Evolutionary conservation across 2,113 vertebrate genomes (phyloP).

Genomic region (Macquaria ambigua): DNA sequence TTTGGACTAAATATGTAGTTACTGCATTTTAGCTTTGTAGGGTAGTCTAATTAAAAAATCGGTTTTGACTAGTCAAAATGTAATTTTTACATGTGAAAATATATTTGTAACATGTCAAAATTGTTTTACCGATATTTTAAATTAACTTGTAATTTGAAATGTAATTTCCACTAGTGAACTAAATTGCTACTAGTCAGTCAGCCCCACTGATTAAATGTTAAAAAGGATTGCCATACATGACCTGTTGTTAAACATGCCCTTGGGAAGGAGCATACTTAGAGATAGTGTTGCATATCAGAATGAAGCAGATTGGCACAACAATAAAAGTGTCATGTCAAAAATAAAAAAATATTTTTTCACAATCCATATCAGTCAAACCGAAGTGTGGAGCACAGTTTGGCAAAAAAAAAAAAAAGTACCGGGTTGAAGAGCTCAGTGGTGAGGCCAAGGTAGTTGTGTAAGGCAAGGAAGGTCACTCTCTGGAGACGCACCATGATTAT

Average conservation of each 20-base stretch:
- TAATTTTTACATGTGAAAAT: too few relatives aligned
- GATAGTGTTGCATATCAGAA: neutral
- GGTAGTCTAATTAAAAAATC: too few relatives aligned
- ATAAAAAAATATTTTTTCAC: neutral
- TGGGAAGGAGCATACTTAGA: neutral
- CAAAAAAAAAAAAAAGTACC: constrained; percentile 73
- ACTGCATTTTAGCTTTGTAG: too few relatives aligned
- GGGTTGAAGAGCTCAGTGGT: constrained; percentile 95
- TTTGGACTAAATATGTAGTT: too few relatives aligned
- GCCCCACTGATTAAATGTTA: too few relatives aligned
- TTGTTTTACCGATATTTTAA: too few relatives aligned
- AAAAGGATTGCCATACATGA: neutral
- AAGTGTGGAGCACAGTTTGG: neutral
- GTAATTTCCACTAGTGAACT: too few relatives aligned
- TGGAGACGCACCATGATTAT: constrained; percentile 98
- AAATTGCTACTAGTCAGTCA: too few relatives aligned
- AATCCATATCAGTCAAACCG: neutral
- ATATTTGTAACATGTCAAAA: too few relatives aligned
- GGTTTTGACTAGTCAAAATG: too few relatives aligned
- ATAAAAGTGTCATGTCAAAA: neutral
- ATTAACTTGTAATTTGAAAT: too few relatives aligned
- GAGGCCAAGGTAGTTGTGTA: constrained; percentile 96
- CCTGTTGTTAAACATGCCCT: neutral
- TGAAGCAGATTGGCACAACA: neutral
- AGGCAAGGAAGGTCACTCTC: constrained; percentile 93